Evolutionary conservation across 2,113 vertebrate genomes (phyloP).

Genomic region (Caracal caracal): DNA sequence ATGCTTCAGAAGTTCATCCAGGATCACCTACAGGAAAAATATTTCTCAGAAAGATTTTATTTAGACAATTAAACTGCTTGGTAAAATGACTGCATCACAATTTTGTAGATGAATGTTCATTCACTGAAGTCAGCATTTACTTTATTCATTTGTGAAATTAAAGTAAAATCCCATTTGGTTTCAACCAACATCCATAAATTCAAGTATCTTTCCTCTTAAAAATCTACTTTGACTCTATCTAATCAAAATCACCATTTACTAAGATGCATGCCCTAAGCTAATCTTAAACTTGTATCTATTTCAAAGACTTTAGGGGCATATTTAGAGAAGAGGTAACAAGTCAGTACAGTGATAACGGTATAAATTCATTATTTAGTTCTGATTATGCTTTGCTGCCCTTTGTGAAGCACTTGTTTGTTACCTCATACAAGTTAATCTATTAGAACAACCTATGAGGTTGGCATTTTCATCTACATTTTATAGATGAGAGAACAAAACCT

Average conservation of each 20-base stretch:
- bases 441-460: not conserved
- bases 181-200: not conserved
- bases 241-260: not conserved
- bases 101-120: not conserved
- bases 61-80: not conserved
- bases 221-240: not conserved
- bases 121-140: not conserved
- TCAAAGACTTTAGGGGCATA: not conserved
- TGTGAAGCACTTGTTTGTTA: not conserved
- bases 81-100: not conserved
- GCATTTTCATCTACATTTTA: not conserved
- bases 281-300: not conserved
- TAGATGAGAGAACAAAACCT: not conserved
- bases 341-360: not conserved
- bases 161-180: not conserved
- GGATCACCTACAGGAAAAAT: constrained; percentile 21
- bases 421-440: not conserved
- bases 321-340: not conserved
- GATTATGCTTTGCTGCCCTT: not conserved
- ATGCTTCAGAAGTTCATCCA: constrained; percentile 30
- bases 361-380: not conserved
- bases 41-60: not conserved
- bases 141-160: not conserved
- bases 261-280: not conserved
- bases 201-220: not conserved